Base-by-base conservation (phyloP, 2,888 invertebrate species). In the Rhagonycha fulva region DNA sequence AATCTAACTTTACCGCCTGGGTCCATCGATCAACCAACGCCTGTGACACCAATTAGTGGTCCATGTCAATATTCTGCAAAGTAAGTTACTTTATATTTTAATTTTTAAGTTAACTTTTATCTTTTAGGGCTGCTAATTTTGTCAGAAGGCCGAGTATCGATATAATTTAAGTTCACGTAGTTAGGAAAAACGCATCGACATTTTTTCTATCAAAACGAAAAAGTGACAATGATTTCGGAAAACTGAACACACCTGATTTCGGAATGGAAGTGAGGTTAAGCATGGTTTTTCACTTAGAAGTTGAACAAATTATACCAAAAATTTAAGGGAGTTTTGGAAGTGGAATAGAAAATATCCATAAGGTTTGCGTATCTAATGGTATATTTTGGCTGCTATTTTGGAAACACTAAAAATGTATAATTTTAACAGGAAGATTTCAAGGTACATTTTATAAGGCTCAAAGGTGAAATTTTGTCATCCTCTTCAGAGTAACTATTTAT, bases 251-350 rank as follows among this genome's bases (percentile, higher is more conserved):
- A 90, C 89, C 99, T 30, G 99, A 95, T 19, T 97, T 98, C 79
- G 99, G 99, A 9, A 99, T 88, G 99, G 99, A 0, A 99, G 99
- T 3, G 99, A 99, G n/a, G 99, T 99, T 1, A 97, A 97, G 99
- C 80, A 99, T 99, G 98, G 99, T 99, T 10, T 92, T 99, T 85
- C 99, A 99, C 87, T 90, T 99, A 78, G 99, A 99, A 91, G 98
- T 99, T 66, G 99, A 99, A 87, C 98, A n/a, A n/a, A n/a, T n/a
- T n/a, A n/a, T n/a, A n/a, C n/a, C n/a, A n/a, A n/a, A n/a, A n/a
- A n/a, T n/a, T n/a, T n/a, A n/a, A n/a, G n/a, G n/a, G n/a, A n/a
- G n/a, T n/a, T n/a, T n/a, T n/a, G n/a, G n/a, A n/a, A n/a, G n/a
- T n/a, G n/a, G n/a, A n/a, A n/a, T n/a, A n/a, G 19, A 19, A 19